Percentiles rank a stretch among this genome's conserved stretches.
phyloP scores from a whole-genome alignment of 1,140 invertebrate genomes.

The Metaphire vulgaris region DNA sequence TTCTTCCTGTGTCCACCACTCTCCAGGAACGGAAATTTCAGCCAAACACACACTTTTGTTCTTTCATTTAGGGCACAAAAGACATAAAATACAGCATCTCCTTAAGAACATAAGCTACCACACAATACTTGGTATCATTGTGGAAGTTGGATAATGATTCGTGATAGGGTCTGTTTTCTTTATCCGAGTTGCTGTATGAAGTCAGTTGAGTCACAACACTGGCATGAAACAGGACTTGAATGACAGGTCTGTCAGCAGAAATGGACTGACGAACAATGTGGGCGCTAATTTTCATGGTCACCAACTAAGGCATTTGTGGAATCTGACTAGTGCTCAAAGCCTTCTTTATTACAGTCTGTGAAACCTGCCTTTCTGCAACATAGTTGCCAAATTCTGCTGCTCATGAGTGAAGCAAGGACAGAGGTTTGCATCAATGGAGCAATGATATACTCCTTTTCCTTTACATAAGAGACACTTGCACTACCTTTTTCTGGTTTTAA shows the following conservation, averaged over 20 bases:
- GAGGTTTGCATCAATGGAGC: background rate
- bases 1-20: constrained; percentile 62
- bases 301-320: background rate
- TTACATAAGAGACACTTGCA: background rate
- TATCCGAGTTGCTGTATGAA: background rate
- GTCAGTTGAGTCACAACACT: background rate
- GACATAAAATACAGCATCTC: background rate
- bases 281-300: constrained; percentile 68
- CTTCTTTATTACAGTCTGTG: background rate
- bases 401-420: background rate
- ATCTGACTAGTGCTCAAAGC: background rate
- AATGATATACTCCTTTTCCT: background rate
- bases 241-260: constrained; percentile 73
- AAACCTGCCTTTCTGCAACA: background rate
- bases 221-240: constrained; percentile 58
- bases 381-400: background rate
- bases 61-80: constrained; percentile 71
- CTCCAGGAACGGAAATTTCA: constrained; percentile 67
- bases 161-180: background rate
- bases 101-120: background rate
- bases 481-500: background rate
- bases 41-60: constrained; percentile 82
- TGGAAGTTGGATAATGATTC: background rate
- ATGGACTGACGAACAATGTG: constrained; percentile 76
- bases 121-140: background rate